phyloP scores from a whole-genome alignment of 2,888 invertebrate genomes.

The Candidula unifasciata region DNA sequence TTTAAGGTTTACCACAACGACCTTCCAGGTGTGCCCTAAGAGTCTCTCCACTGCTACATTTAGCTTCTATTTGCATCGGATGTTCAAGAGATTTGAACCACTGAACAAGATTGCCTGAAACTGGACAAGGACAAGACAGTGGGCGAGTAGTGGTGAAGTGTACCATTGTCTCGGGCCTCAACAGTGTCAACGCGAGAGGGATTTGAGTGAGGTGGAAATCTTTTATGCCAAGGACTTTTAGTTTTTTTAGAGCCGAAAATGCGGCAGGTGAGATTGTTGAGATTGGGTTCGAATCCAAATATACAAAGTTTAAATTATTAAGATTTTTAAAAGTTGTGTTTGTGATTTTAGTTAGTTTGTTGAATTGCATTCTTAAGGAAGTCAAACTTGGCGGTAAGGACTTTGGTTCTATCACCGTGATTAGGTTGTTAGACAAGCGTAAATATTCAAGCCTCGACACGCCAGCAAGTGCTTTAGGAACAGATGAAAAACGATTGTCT shows the following conservation, averaged over 20 bases:
- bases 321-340: not conserved
- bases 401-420: not conserved
- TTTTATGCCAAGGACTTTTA: not conserved
- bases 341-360: not conserved
- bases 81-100: not conserved
- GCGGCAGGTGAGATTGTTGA: not conserved
- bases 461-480: not conserved
- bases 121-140: not conserved
- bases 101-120: not conserved
- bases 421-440: not conserved
- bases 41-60: too few relatives aligned
- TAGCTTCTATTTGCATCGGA: too few relatives aligned
- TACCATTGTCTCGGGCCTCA: not conserved
- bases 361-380: not conserved
- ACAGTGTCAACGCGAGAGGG: not conserved
- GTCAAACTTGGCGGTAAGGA: not conserved
- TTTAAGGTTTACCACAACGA: too few relatives aligned
- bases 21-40: too few relatives aligned
- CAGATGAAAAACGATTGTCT: not conserved
- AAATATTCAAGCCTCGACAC: not conserved
- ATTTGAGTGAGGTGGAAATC: not conserved
- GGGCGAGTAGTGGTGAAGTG: not conserved
- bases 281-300: not conserved
- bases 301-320: not conserved
- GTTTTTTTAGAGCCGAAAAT: not conserved